Percentiles rank a stretch among this genome's conserved stretches.
Evolutionary conservation across 2,888 invertebrate genomes (phyloP).

Genomic region (Lathronympha strigana): DNA sequence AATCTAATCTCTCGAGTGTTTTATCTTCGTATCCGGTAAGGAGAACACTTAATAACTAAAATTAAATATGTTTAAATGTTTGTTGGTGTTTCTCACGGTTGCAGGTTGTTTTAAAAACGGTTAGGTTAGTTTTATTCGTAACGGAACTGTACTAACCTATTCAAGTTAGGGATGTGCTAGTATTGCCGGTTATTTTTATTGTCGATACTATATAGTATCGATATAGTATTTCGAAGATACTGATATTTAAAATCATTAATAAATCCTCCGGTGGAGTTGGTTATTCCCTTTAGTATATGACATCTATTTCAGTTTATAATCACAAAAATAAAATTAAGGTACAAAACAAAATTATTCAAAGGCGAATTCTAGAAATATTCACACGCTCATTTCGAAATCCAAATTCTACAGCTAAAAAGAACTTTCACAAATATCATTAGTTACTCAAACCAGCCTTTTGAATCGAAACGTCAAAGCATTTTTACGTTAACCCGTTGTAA

Average conservation of each 20-base stretch:
- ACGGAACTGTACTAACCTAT: too few species aligned
- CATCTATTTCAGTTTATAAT: too few species aligned
- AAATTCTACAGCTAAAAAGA: slow-evolving; percentile 34
- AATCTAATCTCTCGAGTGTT: slow-evolving; percentile 71
- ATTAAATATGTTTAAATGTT: slow-evolving; percentile 60
- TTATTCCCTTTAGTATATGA: background rate
- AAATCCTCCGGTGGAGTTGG: background rate
- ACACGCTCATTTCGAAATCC: slow-evolving; percentile 36
- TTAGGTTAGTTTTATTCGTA: background rate
- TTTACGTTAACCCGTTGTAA: slow-evolving; percentile 63
- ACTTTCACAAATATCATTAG: slow-evolving; percentile 54
- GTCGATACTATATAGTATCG: too few species aligned
- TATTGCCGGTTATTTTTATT: too few species aligned
- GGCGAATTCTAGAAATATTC: slow-evolving; percentile 24
- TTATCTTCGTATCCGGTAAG: slow-evolving; percentile 72
- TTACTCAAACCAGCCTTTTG: slow-evolving; percentile 55
- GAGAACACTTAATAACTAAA: slow-evolving; percentile 54
- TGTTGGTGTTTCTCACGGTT: slow-evolving; percentile 72
- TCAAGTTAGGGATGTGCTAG: too few species aligned
- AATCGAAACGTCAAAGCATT: slow-evolving; percentile 64
- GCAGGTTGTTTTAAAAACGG: background rate
- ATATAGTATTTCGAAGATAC: too few species aligned
- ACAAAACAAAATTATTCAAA: slow-evolving; percentile 11
- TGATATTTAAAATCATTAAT: too few species aligned
- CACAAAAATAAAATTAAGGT: too few species aligned